phyloP scores from a whole-genome alignment of 2,113 vertebrate species.

The Amblyornis subalaris region DNA sequence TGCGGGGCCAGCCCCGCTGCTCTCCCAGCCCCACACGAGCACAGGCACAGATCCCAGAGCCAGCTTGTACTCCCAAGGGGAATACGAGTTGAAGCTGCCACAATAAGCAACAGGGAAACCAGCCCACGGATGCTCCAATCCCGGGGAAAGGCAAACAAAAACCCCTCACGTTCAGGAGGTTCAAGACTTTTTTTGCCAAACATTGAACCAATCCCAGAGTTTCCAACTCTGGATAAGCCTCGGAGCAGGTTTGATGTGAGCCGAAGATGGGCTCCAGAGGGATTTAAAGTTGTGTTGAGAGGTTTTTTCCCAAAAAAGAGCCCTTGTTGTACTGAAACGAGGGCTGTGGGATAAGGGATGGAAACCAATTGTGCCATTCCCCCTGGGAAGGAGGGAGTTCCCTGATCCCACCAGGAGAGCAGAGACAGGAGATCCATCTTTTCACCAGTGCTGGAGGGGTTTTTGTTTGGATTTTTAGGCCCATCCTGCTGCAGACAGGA shows the following conservation, averaged over 20 bases:
- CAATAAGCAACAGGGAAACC: not conserved
- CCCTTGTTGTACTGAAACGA: rapidly evolving
- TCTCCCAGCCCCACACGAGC: not conserved
- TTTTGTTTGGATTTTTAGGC: not conserved
- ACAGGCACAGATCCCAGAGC: not conserved
- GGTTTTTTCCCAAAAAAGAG: rapidly evolving
- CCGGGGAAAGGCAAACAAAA: not conserved
- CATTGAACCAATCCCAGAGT: rapidly evolving
- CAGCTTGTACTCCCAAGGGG: not conserved
- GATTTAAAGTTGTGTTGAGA: rapidly evolving
- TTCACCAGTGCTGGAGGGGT: rapidly evolving
- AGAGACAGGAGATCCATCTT: not conserved
- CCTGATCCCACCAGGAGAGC: rapidly evolving
- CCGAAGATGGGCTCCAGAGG: too few relatives aligned
- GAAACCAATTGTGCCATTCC: rapidly evolving
- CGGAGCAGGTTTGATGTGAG: not conserved
- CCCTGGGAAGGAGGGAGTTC: not conserved
- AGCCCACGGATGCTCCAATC: rapidly evolving
- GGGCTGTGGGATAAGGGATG: not conserved
- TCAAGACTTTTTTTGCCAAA: rapidly evolving
- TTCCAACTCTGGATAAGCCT: not conserved
- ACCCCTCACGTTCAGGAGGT: not conserved
- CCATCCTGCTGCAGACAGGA: not conserved
- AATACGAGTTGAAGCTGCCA: not conserved
- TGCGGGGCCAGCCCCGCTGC: too few relatives aligned